Conservation (phyloP, 2,888 invertebrate species). For the Sarcophaga variegata region DNA sequence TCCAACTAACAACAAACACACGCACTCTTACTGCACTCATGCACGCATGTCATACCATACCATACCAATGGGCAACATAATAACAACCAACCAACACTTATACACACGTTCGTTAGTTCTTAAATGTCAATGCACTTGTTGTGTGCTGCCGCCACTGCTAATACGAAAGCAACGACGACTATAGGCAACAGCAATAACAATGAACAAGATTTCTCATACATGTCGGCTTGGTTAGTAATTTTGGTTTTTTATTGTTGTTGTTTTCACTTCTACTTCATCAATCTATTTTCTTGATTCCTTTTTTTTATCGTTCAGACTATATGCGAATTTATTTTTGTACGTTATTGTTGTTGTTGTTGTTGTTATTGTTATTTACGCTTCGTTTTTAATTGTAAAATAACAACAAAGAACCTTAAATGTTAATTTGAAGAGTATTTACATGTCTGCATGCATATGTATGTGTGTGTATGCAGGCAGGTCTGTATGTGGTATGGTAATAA, state of each 20-base stretch:
- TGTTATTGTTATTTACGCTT: not conserved
- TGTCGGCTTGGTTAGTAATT: conserved; percentile 2
- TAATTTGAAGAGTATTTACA: conserved; percentile 9
- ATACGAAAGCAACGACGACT: conserved; percentile 23
- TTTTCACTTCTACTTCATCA: conserved; percentile 47
- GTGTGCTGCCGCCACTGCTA: conserved; percentile 45
- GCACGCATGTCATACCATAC: not conserved
- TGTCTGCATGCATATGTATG: no score
- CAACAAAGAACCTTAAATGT: conserved; percentile 15
- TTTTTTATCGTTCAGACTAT: not conserved
- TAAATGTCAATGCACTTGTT: conserved; percentile 69
- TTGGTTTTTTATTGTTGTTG: not conserved
- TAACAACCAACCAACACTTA: conserved; percentile 24
- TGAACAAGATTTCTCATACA: conserved; percentile 8
- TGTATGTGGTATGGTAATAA: no score
- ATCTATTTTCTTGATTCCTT: conserved; percentile 58
- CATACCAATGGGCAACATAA: conserved; percentile 58
- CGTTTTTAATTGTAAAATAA: conserved; percentile 53
- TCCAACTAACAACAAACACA: not conserved
- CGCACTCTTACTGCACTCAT: not conserved
- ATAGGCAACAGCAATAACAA: not conserved
- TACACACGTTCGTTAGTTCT: conserved; percentile 28
- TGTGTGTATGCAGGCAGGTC: no score
- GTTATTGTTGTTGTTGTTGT: conserved; percentile 9
- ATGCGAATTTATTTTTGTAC: not conserved